Base-by-base conservation (phyloP, 2,113 vertebrate species). In the Melanocharis versteri region DNA sequence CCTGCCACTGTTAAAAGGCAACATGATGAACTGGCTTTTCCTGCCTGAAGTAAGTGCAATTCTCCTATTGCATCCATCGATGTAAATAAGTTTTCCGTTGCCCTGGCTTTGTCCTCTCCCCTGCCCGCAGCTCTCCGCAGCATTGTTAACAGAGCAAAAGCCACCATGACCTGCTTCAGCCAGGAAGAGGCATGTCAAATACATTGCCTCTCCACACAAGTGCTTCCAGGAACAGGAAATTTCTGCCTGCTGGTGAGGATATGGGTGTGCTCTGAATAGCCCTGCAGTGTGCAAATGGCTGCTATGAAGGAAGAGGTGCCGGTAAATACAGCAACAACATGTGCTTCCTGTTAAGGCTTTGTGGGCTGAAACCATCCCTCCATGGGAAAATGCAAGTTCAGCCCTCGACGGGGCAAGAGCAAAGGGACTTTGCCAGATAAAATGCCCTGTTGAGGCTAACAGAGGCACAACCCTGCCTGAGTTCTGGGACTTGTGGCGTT, bases 141-240 rank as follows among this genome's bases (percentile, higher is more conserved):
- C 8, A 14, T 42, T 35, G 21, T 58, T 15, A 60, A 84, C 39
- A 42, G 39, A 75, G 39, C 47, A 54, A 54, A 87, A 78, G 42
- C 56, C 85, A 31, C 83, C 27, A 0, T 73, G 61, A 90, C 47
- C 71, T 70, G 79, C 68, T 77, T 60, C 62, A 83, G 91, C 51
- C 86, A 57, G 82, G 64, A 95, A 62, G 80, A 70, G 2, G 3
- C 9, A 6, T 31, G 64, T 50, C 89, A 89, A 81, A 80, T 88
- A 65, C 58, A 90, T 66, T 57, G 68, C 50, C 81, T 79, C 73
- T 91, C 70, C 1, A 4, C 40, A 61, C 35, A 82, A 68, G 68
- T 58, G 61, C 85, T 95, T 95, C 78, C 92, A 94, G 70, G 90
- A 93, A 76, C 70, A 85, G 90, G 92, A 97, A 90, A 76, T 85